phyloP scores from a whole-genome alignment of 2,888 invertebrate species.

The Therioaphis trifolii region DNA sequence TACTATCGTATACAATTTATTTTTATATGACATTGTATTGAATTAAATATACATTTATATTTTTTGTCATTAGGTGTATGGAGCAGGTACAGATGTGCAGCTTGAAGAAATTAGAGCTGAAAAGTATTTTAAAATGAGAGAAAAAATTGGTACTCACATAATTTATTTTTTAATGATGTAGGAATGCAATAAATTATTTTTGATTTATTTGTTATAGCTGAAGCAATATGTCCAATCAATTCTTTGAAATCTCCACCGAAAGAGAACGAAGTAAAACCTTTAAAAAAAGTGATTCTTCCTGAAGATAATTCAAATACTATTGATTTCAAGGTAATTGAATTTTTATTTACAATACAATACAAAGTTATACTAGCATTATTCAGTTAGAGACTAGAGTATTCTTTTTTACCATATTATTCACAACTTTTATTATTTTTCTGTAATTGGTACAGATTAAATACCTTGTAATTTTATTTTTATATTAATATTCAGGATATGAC shows the following conservation, averaged over 20 bases:
- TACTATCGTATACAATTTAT: neutral
- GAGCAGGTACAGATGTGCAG: constrained; percentile 70
- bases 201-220: neutral
- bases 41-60: neutral
- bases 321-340: constrained; percentile 31
- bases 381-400: too few relatives aligned
- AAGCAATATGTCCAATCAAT: neutral
- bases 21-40: neutral
- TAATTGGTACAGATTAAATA: too few relatives aligned
- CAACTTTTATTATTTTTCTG: too few relatives aligned
- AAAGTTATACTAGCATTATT: too few relatives aligned
- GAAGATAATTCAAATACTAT: neutral
- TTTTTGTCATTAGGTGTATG: constrained; percentile 70
- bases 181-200: neutral
- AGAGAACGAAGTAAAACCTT: neutral
- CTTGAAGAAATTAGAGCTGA: constrained; percentile 70
- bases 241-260: neutral
- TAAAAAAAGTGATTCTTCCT: constrained; percentile 21
- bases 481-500: too few relatives aligned
- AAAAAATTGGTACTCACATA: constrained; percentile 61
- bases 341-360: too few relatives aligned
- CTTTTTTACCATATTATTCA: too few relatives aligned
- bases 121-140: constrained; percentile 68
- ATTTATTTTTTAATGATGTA: neutral
- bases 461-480: too few relatives aligned